These are phyloP conservation scores for Gonioctena quinquepunctata DNA, from an alignment of 1,140 invertebrate species.

Conservation along the genomic window DNA sequence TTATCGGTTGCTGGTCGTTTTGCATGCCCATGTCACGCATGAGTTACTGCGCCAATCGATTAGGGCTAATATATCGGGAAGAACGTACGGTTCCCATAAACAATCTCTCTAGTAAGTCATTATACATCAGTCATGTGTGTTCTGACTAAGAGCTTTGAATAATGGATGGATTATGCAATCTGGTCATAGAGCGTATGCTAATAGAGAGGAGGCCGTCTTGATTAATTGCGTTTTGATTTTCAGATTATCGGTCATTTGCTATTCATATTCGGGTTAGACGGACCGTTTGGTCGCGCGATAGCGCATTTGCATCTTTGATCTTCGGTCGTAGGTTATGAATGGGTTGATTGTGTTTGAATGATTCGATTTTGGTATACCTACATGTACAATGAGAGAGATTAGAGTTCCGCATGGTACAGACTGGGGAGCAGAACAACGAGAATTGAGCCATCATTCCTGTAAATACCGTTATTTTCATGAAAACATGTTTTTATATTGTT, in stretches of 20 bases:
- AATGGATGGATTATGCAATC: slow-evolving; percentile 50
- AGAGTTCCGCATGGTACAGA: too few species aligned
- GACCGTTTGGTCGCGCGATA: background rate
- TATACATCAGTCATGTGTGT: slow-evolving; percentile 46
- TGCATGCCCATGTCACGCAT: background rate
- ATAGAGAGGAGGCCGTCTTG: slow-evolving; percentile 41
- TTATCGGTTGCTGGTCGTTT: background rate
- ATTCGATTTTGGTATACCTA: background rate
- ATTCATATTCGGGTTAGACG: slow-evolving; percentile 39
- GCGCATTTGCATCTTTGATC: slow-evolving; percentile 19
- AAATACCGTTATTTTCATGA: too few species aligned
- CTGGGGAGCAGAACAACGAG: too few species aligned
- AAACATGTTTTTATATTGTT: too few species aligned
- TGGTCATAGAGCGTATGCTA: slow-evolving; percentile 45
- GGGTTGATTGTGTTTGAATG: slow-evolving; percentile 3
- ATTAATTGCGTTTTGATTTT: slow-evolving; percentile 53
- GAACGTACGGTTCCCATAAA: slow-evolving; percentile 36
- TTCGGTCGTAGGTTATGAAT: background rate
- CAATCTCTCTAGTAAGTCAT: slow-evolving; percentile 42
- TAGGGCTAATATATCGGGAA: slow-evolving; percentile 38
- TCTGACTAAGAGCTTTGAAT: slow-evolving; percentile 37
- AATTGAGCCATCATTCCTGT: too few species aligned
- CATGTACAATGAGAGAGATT: background rate
- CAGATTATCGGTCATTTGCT: slow-evolving; percentile 49
- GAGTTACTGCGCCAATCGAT: slow-evolving; percentile 22